Conservation (phyloP, 2,113 vertebrate species). For the Hippopotamus amphibius region DNA sequence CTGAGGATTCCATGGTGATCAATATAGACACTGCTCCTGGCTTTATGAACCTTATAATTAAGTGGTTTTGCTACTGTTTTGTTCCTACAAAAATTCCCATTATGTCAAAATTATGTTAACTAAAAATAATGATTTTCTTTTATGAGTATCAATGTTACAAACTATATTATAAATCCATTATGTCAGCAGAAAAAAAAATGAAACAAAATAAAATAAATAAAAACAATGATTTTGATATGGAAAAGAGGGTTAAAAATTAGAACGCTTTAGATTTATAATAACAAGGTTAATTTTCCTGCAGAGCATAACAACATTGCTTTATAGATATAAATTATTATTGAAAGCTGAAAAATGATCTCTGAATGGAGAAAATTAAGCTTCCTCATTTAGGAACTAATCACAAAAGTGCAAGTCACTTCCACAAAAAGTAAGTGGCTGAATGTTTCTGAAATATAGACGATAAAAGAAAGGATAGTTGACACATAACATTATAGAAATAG, state of each 20-base stretch:
- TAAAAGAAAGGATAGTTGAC: neutral
- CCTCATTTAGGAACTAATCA: neutral
- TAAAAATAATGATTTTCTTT: neutral
- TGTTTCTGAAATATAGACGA: neutral
- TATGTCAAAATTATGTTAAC: constrained; percentile 15
- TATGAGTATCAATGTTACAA: too few relatives aligned
- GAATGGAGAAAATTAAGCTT: neutral
- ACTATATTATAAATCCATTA: too few relatives aligned
- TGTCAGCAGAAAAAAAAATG: too few relatives aligned
- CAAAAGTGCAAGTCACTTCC: neutral
- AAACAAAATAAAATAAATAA: too few relatives aligned
- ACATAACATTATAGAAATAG: neutral
- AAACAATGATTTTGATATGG: neutral
- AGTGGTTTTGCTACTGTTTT: neutral
- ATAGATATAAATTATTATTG: neutral
- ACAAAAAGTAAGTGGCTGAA: neutral
- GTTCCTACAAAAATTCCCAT: neutral
- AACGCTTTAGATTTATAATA: neutral
- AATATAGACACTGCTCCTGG: neutral
- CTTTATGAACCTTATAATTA: neutral
- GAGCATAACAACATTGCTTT: neutral
- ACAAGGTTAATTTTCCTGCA: neutral
- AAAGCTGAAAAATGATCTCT: neutral
- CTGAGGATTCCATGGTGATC: neutral
- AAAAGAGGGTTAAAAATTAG: neutral